Evolutionary conservation across 2,113 vertebrate species (phyloP).

Genomic region (Poeciliopsis retropinna): DNA sequence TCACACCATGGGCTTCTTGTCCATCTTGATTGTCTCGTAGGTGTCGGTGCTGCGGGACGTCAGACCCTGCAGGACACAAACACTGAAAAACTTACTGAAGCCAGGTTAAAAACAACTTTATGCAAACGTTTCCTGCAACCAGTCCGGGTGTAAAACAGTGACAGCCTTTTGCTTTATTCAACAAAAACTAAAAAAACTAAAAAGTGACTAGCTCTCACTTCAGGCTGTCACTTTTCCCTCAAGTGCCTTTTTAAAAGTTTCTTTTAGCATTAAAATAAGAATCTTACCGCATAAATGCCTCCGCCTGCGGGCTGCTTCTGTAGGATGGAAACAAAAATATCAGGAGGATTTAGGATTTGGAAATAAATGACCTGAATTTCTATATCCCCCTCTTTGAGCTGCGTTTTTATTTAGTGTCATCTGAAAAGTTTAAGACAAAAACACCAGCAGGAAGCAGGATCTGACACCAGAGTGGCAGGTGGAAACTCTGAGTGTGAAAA

Average conservation of each 20-base stretch:
- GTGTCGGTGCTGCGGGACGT: slow-evolving; percentile 37
- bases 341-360: not conserved
- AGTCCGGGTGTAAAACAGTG: not conserved
- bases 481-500: slow-evolving; percentile 44
- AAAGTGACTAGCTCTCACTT: not conserved
- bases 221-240: slow-evolving; percentile 20
- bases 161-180: not conserved
- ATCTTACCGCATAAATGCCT: slow-evolving; percentile 74
- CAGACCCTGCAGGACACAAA: slow-evolving; percentile 62
- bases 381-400: not conserved
- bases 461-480: slow-evolving; percentile 2
- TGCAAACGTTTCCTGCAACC: slow-evolving; percentile 16
- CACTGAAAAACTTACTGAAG: not conserved
- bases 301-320: slow-evolving; percentile 46
- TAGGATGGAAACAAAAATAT: slow-evolving; percentile 34
- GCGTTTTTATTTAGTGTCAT: not conserved
- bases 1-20: slow-evolving; percentile 53
- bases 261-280: slow-evolving; percentile 41
- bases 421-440: not conserved
- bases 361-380: not conserved
- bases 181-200: not conserved
- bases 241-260: slow-evolving; percentile 41
- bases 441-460: slow-evolving; percentile 35
- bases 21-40: slow-evolving; percentile 70
- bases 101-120: not conserved